Conservation (phyloP, 2,113 vertebrate species). For the Melanotaenia duboulayi region DNA sequence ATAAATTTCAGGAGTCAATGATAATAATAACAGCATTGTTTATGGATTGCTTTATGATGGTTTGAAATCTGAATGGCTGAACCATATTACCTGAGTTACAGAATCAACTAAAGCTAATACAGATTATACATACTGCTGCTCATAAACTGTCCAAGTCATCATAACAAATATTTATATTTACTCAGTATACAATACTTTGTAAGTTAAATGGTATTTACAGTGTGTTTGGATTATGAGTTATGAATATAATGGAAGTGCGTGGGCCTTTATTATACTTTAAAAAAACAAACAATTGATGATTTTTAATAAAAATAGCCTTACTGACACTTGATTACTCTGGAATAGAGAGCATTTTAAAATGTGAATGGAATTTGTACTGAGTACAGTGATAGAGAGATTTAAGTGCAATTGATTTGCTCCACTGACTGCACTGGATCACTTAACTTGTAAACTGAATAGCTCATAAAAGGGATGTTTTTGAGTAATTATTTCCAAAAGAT, state of each 20-base stretch:
- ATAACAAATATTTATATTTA: slow-evolving; percentile 4
- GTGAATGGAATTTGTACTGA: not conserved
- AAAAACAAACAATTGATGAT: not conserved
- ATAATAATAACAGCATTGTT: slow-evolving; percentile 35
- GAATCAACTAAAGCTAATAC: not conserved
- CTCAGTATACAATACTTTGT: not conserved
- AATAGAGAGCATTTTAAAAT: not conserved
- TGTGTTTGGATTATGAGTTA: not conserved
- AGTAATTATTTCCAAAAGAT: not conserved
- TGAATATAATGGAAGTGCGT: slow-evolving; percentile 8
- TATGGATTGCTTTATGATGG: slow-evolving; percentile 16
- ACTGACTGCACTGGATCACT: not conserved
- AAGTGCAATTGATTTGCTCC: not conserved
- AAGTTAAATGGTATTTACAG: slow-evolving; percentile 1
- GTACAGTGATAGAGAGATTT: not conserved
- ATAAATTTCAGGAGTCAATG: slow-evolving; percentile 55
- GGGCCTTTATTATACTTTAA: not conserved
- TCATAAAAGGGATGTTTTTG: not conserved
- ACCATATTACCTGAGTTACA: slow-evolving; percentile 1
- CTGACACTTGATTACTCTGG: slow-evolving; percentile 2
- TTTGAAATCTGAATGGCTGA: not conserved
- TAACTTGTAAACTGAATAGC: not conserved
- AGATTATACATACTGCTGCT: not conserved
- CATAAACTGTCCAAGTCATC: slow-evolving; percentile 3
- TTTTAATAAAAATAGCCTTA: not conserved